Evolutionary conservation across 2,797 vertebrate species (phyloP).

Genomic region (Sebastes matsubarae): DNA sequence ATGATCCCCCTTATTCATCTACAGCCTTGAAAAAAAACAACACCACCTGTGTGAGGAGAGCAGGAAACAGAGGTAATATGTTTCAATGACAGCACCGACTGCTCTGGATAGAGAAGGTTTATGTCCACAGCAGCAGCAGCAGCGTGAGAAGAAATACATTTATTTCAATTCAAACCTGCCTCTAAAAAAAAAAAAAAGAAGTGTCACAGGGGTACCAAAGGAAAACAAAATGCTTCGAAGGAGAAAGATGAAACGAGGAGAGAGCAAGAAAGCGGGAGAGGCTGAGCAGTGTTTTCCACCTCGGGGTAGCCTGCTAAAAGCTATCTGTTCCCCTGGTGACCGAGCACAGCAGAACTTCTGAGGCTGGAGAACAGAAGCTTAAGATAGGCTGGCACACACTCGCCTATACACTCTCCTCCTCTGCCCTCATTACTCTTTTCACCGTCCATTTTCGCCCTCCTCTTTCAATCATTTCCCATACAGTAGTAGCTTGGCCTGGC

Average conservation of each 20-base stretch:
- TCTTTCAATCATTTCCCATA: conserved; percentile 45
- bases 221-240: conserved; percentile 70
- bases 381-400: conserved; percentile 22
- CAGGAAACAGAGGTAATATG: conserved; percentile 51
- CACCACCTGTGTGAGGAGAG: conserved; percentile 45
- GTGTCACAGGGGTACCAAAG: conserved; percentile 59
- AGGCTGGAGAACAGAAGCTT: conserved; percentile 52
- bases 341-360: conserved; percentile 51
- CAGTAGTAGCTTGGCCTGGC: conserved; percentile 31
- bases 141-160: conserved; percentile 53
- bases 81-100: conserved; percentile 65
- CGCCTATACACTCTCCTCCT: conserved; percentile 12
- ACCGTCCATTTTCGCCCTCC: not conserved
- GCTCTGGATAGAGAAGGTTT: conserved; percentile 59
- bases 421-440: conserved; percentile 31
- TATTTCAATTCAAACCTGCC: conserved; percentile 59
- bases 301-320: conserved; percentile 74
- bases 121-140: conserved; percentile 50
- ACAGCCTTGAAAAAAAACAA: conserved; percentile 37
- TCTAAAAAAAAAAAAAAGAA: conserved; percentile 9
- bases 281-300: conserved; percentile 58
- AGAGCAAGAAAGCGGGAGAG: conserved; percentile 45
- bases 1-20: conserved; percentile 56
- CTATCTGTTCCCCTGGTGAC: conserved; percentile 76
- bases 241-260: conserved; percentile 52